Evolutionary conservation across 2,888 invertebrate species (phyloP).

Genomic region (Aporophyla lueneburgensis): DNA sequence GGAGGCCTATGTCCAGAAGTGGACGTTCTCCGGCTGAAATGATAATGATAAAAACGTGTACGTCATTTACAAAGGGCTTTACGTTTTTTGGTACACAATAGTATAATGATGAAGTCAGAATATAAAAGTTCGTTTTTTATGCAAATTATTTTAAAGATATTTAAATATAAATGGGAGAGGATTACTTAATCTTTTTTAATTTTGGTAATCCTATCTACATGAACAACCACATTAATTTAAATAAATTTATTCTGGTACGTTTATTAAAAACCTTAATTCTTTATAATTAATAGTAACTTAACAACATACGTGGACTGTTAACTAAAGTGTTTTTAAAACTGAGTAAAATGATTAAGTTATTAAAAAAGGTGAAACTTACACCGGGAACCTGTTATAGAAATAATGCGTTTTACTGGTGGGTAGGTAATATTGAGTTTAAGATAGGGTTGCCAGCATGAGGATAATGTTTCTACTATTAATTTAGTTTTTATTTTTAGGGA

Average conservation of each 20-base stretch:
- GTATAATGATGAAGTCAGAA: neutral
- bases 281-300: slow-evolving; percentile 40
- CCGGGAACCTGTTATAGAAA: slow-evolving; percentile 48
- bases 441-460: slow-evolving; percentile 50
- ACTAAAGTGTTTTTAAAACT: slow-evolving; percentile 42
- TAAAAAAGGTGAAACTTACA: slow-evolving; percentile 43
- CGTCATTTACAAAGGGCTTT: too few relatives aligned
- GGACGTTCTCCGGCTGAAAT: too few relatives aligned
- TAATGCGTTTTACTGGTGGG: slow-evolving; percentile 29
- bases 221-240: slow-evolving; percentile 16
- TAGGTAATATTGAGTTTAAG: slow-evolving; percentile 27
- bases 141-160: too few relatives aligned
- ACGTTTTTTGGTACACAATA: neutral
- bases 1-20: too few relatives aligned
- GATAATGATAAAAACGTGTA: too few relatives aligned
- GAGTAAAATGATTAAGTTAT: slow-evolving; percentile 62
- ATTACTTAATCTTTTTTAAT: neutral
- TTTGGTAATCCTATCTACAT: neutral
- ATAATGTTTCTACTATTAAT: neutral
- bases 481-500: neutral
- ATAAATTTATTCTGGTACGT: slow-evolving; percentile 18
- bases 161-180: slow-evolving; percentile 12
- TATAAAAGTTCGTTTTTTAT: neutral
- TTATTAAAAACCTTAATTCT: slow-evolving; percentile 51
- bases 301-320: slow-evolving; percentile 33